Evolutionary conservation across 2,797 vertebrate genomes (phyloP).

Genomic region (Spatula versicolor): DNA sequence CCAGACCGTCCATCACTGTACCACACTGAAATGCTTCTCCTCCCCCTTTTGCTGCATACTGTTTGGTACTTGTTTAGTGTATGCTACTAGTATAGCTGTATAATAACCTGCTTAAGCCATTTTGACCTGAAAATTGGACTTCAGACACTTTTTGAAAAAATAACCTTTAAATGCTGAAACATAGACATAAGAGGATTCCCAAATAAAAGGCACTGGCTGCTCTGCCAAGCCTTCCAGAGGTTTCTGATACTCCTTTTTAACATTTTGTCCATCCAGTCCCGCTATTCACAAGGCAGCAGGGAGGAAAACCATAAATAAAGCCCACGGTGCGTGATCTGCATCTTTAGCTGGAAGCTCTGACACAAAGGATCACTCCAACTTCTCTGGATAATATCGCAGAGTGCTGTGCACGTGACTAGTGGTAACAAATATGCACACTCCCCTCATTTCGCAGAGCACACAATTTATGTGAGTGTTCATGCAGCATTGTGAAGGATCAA

Average conservation of each 20-base stretch:
- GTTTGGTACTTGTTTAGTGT: background rate
- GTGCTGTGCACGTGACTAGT: background rate
- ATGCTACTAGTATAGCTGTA: background rate
- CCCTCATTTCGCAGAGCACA: background rate
- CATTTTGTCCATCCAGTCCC: background rate
- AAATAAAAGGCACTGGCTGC: background rate
- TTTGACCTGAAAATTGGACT: background rate
- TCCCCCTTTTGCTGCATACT: background rate
- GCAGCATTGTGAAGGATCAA: slow-evolving; percentile 4
- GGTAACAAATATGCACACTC: slow-evolving; percentile 36
- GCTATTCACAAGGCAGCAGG: background rate
- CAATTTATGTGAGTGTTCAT: background rate
- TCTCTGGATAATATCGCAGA: background rate
- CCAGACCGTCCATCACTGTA: background rate
- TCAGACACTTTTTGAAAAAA: background rate
- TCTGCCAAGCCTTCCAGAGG: background rate
- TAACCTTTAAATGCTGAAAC: background rate
- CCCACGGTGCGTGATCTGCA: background rate
- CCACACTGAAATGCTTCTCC: background rate
- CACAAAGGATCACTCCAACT: background rate
- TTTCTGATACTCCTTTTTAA: background rate
- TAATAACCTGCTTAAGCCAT: background rate
- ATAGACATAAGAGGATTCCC: background rate
- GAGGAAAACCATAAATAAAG: slow-evolving; percentile 29
- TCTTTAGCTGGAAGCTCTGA: slow-evolving; percentile 16